Evolutionary conservation across 2,888 invertebrate genomes (phyloP), one percentile per base, ranked within the genome.

Genomic region (Stenoptilia bipunctidactyla): DNA sequence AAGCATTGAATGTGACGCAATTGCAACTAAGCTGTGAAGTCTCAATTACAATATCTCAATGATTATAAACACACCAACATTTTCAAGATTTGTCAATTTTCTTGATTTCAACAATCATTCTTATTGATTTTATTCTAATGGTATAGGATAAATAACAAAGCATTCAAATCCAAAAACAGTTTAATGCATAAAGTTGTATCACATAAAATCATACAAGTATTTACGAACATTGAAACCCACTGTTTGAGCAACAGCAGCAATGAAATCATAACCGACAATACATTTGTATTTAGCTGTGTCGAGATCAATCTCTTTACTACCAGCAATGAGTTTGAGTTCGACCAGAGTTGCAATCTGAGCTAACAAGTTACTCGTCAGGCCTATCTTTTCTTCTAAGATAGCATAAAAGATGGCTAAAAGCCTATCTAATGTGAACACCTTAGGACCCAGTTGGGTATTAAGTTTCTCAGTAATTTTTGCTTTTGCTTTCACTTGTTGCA

Each of bases 371-470:
- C 94, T 94, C 27, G 95, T 94, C 13, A 96, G 86, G 13, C 93
- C 91, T 15, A 94, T 91, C 61, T 90, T 91, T 42, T 92, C 92
- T 43, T 94, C 92, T 13, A 94, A 79, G 59, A 97, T 94, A 1
- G 94, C 90, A 63, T 94, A 94, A 67, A 96, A 96, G 52, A 96
- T 96, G 1, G 95, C 94, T 41, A 96, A 68, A 51, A 96, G 77
- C 20, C 96, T 85, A 59, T 94, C 92, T 27, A 96, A 74, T 0
- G 90, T 89, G 55, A 96, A 96, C 0, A 89, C 85, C 66, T 93
- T 93, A 0, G 96, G 96, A 0, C 95, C 96, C 1, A 93, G 70
- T 47, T 90, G 90, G 1, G 89, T 90, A 46, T 87, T 89, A 45
- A 90, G 69, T 57, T 80, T 85, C 38, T 85, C 84, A 1, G 54